Evolutionary conservation across 2,113 vertebrate genomes (phyloP).

Genomic region (Proteles cristata): DNA sequence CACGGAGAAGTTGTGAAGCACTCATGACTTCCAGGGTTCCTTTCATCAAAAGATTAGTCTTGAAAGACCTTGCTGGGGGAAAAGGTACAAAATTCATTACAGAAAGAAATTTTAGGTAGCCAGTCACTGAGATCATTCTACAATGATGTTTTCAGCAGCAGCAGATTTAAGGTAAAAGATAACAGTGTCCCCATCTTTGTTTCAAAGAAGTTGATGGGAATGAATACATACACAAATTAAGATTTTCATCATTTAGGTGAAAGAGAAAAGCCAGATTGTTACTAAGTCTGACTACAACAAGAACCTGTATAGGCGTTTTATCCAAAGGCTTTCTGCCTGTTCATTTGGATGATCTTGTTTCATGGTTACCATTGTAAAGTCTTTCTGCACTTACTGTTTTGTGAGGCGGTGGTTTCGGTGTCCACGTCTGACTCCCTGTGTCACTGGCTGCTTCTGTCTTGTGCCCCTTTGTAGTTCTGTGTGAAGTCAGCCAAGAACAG

Average conservation of each 20-base stretch:
- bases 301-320: background rate
- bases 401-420: fast-evolving
- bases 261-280: constrained; percentile 10
- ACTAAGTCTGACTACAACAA: background rate
- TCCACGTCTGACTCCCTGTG: background rate
- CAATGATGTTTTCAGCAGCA: background rate
- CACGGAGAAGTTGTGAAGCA: constrained; percentile 55
- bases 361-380: fast-evolving
- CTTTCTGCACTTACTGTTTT: constrained; percentile 40
- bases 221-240: background rate
- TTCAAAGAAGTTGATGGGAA: background rate
- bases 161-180: background rate
- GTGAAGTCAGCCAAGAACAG: background rate
- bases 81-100: background rate
- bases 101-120: background rate
- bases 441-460: too few species aligned
- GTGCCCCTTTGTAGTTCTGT: background rate
- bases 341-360: background rate
- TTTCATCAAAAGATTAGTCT: background rate
- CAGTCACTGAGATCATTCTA: background rate
- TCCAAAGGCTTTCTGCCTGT: background rate
- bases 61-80: background rate
- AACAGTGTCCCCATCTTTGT: background rate
- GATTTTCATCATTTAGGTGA: background rate
- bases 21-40: constrained; percentile 66